These are phyloP conservation scores for Blastobasis lacticolella DNA, from an alignment of 2,888 invertebrate genomes.

Conservation along the genomic window DNA sequence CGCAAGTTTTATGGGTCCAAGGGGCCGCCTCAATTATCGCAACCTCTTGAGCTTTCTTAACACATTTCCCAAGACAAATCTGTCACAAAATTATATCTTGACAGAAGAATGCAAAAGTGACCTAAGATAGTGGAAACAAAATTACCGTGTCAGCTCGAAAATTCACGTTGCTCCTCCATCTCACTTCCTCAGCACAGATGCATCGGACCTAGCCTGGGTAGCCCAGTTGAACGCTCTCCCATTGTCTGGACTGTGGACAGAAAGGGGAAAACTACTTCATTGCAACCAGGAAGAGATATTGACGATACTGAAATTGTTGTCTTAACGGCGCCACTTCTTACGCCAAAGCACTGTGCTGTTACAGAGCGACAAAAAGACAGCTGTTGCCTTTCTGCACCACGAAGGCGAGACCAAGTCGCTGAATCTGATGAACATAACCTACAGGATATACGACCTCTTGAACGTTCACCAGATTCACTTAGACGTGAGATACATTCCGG, in stretches of 20 bases:
- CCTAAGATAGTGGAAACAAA: background rate
- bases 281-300: constrained; percentile 18
- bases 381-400: constrained; percentile 16
- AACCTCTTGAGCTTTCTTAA: background rate
- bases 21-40: background rate
- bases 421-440: constrained; percentile 7
- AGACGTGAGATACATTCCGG: constrained; percentile 17
- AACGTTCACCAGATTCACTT: constrained; percentile 13
- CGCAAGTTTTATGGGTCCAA: background rate
- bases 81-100: background rate
- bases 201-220: constrained; percentile 14
- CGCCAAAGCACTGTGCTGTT: background rate
- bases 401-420: constrained; percentile 18
- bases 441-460: constrained; percentile 7
- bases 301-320: constrained; percentile 5
- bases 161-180: background rate
- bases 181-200: constrained; percentile 11
- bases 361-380: constrained; percentile 19
- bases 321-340: background rate
- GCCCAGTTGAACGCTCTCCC: constrained; percentile 11
- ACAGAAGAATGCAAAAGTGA: background rate
- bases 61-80: background rate
- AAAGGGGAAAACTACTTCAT: constrained; percentile 7
- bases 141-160: background rate
- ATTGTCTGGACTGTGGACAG: constrained; percentile 8